Conservation (phyloP, 2,113 vertebrate genomes). For the Phasianus colchicus region DNA sequence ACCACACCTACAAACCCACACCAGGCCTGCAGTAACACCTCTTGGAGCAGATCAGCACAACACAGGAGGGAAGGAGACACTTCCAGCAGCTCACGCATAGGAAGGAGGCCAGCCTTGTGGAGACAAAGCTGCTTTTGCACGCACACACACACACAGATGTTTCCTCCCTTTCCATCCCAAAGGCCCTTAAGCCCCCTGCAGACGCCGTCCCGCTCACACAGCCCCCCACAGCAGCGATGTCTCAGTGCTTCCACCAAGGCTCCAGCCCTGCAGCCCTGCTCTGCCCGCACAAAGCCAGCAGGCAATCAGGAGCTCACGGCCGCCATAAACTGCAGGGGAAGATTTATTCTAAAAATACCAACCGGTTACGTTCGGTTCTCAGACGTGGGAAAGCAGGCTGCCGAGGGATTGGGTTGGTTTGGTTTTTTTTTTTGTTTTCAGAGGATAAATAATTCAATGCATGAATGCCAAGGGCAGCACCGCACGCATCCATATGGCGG, state of each 20-base stretch:
- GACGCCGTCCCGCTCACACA: too few species aligned
- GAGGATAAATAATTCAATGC: constrained; percentile 76
- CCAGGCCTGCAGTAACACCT: background rate
- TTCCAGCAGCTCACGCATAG: background rate
- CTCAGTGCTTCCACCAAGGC: background rate
- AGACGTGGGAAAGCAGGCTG: constrained; percentile 39
- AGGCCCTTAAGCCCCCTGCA: too few species aligned
- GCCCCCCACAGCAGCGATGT: background rate
- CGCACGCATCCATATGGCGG: constrained; percentile 54
- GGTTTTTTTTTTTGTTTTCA: background rate
- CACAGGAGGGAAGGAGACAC: background rate
- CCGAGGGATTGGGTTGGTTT: background rate
- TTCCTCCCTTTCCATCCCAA: background rate
- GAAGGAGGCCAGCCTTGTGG: background rate
- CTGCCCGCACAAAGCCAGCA: background rate
- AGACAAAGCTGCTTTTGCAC: constrained; percentile 8
- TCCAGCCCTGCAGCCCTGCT: background rate
- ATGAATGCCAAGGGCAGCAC: constrained; percentile 67
- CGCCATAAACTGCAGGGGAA: background rate
- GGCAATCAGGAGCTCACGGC: background rate
- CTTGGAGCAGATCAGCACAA: background rate
- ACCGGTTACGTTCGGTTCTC: background rate
- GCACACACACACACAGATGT: background rate
- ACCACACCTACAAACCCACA: too few species aligned
- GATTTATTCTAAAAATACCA: constrained; percentile 21